Conservation (phyloP, 2,113 vertebrate genomes). For the Elephas maximus region DNA sequence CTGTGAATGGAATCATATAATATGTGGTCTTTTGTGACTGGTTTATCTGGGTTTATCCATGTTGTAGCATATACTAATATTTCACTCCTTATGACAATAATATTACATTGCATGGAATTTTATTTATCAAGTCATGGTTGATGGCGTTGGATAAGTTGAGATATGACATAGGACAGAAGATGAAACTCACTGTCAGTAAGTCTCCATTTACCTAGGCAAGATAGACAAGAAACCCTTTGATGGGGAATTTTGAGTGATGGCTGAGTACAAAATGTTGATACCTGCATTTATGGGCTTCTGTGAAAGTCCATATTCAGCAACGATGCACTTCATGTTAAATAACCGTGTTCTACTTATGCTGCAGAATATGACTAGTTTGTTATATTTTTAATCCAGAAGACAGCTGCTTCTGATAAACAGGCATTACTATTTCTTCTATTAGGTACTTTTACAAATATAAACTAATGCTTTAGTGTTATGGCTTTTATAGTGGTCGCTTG, state of each 20-base stretch:
- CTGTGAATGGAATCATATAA: background rate
- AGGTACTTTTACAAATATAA: constrained; percentile 51
- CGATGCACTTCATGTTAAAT: background rate
- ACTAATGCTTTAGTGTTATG: constrained; percentile 22
- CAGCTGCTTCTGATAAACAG: constrained; percentile 30
- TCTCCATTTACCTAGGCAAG: background rate
- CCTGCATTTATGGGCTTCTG: background rate
- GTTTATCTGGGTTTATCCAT: background rate
- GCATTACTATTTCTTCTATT: constrained; percentile 20
- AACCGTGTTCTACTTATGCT: background rate
- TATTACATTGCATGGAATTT: too few species aligned
- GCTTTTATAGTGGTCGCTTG: background rate
- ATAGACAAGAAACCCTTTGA: background rate
- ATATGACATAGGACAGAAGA: background rate
- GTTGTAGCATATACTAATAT: background rate
- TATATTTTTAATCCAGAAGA: background rate
- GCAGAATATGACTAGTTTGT: background rate
- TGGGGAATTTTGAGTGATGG: background rate
- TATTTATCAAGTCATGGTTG: too few species aligned
- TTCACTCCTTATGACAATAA: too few species aligned
- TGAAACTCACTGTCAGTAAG: background rate
- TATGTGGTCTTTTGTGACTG: background rate
- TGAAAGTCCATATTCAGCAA: background rate
- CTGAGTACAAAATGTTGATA: background rate
- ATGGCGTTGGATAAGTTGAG: background rate